A percentile compares a stretch with the other conserved stretches of the same genome.
These are phyloP conservation scores for Oryzias curvinotus DNA, from an alignment of 2,113 vertebrate genomes.

Conservation along the genomic window DNA sequence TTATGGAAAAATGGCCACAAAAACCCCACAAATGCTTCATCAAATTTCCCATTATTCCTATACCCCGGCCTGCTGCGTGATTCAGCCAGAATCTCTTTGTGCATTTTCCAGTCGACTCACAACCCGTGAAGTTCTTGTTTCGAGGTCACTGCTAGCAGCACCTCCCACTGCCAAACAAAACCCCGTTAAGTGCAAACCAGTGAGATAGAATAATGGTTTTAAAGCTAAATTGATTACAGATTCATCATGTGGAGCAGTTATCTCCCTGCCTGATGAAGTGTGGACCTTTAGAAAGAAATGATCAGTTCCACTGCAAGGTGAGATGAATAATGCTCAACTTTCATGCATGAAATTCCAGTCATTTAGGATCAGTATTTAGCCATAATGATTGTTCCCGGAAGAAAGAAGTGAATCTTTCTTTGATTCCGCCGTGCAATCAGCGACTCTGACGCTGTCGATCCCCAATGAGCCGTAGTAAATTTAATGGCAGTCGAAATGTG, in stretches of 20 bases:
- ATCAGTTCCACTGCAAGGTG: constrained; percentile 38
- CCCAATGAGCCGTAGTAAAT: constrained; percentile 67
- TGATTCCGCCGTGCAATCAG: constrained; percentile 56
- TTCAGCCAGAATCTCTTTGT: constrained; percentile 31
- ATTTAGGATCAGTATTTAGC: constrained; percentile 52
- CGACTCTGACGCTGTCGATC: constrained; percentile 58
- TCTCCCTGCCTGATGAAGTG: constrained; percentile 44
- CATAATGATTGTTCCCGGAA: constrained; percentile 54
- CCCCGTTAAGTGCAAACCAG: constrained; percentile 29
- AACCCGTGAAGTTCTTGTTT: constrained; percentile 38
- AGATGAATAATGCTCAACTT: constrained; percentile 57
- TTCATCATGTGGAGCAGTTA: constrained; percentile 53
- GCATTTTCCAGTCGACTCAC: constrained; percentile 53
- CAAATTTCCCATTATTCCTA: constrained; percentile 50
- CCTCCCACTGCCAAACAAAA: constrained; percentile 23
- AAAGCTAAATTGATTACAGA: constrained; percentile 38
- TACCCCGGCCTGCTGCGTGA: constrained; percentile 42
- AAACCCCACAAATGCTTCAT: constrained; percentile 41
- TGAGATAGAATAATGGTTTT: constrained; percentile 34
- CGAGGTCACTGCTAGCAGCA: constrained; percentile 27
- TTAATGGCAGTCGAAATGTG: constrained; percentile 69
- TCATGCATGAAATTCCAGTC: constrained; percentile 49
- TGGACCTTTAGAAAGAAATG: constrained; percentile 41
- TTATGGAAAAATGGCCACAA: constrained; percentile 36
- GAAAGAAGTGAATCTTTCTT: constrained; percentile 55